Percentiles rank a stretch among this genome's conserved stretches.
phyloP scores from a whole-genome alignment of 2,888 invertebrate species.

The Drosophila fungiperda region DNA sequence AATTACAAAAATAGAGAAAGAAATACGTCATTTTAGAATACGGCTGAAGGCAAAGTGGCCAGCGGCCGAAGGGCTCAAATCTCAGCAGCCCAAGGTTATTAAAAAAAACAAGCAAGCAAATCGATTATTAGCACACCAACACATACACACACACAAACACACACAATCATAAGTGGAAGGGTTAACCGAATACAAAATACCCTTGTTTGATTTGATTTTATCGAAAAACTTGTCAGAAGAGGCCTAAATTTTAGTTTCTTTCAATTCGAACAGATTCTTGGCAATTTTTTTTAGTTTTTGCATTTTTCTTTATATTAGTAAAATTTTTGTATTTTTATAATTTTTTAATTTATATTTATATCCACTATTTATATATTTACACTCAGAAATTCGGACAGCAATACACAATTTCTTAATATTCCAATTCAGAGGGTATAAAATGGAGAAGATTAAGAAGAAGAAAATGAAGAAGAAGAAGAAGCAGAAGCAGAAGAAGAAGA shows the following conservation, averaged over 20 bases:
- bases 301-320: neutral
- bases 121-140: constrained; percentile 71
- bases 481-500: neutral
- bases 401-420: neutral
- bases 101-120: constrained; percentile 74
- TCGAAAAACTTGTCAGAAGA: neutral
- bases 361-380: too few species aligned
- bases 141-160: constrained; percentile 17
- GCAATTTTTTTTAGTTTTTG: neutral
- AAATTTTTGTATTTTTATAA: neutral
- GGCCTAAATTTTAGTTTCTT: neutral
- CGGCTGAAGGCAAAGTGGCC: constrained; percentile 3
- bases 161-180: constrained; percentile 28
- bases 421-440: constrained; percentile 20
- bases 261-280: neutral
- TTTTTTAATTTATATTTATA: neutral
- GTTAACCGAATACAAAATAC: constrained; percentile 16
- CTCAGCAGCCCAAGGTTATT: constrained; percentile 63
- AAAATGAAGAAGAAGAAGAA: neutral
- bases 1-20: constrained; percentile 36
- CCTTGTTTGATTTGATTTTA: neutral
- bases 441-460: neutral
- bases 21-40: constrained; percentile 36
- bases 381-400: neutral
- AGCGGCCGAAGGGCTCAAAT: constrained; percentile 30